These are phyloP conservation scores for Zaprionus inermis DNA, from an alignment of 1,140 invertebrate species.

Conservation along the genomic window DNA sequence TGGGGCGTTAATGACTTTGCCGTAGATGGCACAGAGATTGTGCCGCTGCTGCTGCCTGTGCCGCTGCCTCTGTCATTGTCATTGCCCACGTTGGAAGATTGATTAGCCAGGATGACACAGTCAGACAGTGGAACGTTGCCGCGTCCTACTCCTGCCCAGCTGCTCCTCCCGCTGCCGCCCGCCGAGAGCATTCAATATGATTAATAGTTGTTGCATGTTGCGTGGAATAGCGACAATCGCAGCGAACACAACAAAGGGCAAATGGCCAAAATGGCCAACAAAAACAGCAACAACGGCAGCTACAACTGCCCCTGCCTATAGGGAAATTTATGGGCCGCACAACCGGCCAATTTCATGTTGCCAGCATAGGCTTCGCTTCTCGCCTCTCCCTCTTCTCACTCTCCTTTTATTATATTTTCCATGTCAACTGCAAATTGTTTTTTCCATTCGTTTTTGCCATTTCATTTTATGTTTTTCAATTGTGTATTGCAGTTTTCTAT, in stretches of 20 bases:
- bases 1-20: conserved; percentile 77
- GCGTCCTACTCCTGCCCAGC: conserved; percentile 15
- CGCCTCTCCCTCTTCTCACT: conserved; percentile 3
- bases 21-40: conserved; percentile 43
- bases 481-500: conserved; percentile 40
- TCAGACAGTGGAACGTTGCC: conserved; percentile 12
- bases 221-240: conserved; percentile 60
- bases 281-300: conserved; percentile 4
- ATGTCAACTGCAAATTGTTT: conserved; percentile 34
- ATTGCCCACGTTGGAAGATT: conserved; percentile 55
- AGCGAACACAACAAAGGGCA: conserved; percentile 29
- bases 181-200: conserved; percentile 68
- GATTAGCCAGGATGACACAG: conserved; percentile 68
- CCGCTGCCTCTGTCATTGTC: conserved; percentile 48
- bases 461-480: conserved; percentile 56
- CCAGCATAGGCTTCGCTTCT: conserved; percentile 16
- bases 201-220: conserved; percentile 76
- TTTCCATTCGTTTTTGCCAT: conserved; percentile 35
- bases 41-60: conserved; percentile 48
- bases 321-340: conserved; percentile 66
- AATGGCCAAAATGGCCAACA: background rate
- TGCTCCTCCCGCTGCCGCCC: background rate
- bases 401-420: conserved; percentile 24
- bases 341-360: conserved; percentile 73
- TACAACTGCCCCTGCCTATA: conserved; percentile 41